Percentiles rank a stretch among this genome's conserved stretches.
These are phyloP conservation scores for Chirona hameri DNA, from an alignment of 2,888 invertebrate genomes.

Conservation along the genomic window DNA sequence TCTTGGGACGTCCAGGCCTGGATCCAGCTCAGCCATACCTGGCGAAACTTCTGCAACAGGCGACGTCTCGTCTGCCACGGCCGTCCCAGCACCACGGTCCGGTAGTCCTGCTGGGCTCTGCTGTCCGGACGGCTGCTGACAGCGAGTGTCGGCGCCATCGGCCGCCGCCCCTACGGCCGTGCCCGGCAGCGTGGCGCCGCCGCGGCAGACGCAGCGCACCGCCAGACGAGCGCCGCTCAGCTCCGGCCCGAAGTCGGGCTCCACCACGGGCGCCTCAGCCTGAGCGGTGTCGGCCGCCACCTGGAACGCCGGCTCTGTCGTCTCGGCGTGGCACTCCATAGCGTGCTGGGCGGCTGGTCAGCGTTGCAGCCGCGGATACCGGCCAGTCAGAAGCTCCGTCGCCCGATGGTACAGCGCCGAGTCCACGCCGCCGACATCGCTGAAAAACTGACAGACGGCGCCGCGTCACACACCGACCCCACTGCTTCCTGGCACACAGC, in stretches of 20 bases:
- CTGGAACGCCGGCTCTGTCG: conserved; percentile 2
- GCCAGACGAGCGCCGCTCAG: background rate
- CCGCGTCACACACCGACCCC: background rate
- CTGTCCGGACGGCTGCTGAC: too few relatives aligned
- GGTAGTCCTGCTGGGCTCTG: too few relatives aligned
- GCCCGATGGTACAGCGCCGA: background rate
- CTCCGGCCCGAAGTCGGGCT: background rate
- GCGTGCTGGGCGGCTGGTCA: background rate
- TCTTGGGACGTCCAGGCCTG: too few relatives aligned
- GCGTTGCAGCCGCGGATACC: background rate
- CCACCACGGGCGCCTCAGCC: conserved; percentile 1
- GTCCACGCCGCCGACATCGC: background rate
- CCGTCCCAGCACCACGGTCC: too few relatives aligned
- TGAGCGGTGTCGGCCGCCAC: background rate
- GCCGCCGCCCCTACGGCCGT: background rate
- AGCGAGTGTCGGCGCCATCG: background rate
- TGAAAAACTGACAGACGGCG: background rate
- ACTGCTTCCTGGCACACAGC: background rate
- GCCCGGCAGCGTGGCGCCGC: background rate
- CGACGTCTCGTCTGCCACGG: too few relatives aligned
- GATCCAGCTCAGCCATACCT: too few relatives aligned
- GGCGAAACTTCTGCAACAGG: too few relatives aligned
- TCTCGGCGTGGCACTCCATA: conserved; percentile 10
- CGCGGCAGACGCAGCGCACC: background rate
- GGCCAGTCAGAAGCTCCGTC: background rate